phyloP scores from a whole-genome alignment of 1,140 invertebrate genomes.

The Drosophila tropicalis region DNA sequence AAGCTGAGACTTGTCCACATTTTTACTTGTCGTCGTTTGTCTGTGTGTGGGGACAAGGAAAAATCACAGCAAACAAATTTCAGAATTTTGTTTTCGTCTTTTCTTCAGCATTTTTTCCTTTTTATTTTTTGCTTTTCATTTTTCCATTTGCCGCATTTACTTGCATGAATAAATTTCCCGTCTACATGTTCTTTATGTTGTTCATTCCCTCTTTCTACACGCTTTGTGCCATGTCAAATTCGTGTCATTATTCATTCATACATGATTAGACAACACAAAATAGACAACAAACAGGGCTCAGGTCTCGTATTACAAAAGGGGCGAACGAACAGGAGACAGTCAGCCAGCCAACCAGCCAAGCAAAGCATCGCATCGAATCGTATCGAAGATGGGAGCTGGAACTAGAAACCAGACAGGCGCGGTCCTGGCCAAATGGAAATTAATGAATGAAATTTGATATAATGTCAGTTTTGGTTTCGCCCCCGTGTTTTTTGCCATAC shows the following conservation, averaged over 20 bases:
- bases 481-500: not conserved
- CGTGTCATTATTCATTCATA: slow-evolving; percentile 82
- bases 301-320: slow-evolving; percentile 68
- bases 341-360: slow-evolving; percentile 27
- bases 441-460: slow-evolving; percentile 82
- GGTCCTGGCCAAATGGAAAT: slow-evolving; percentile 79
- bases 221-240: slow-evolving; percentile 78
- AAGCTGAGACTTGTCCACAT: slow-evolving; percentile 31
- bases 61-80: slow-evolving; percentile 49
- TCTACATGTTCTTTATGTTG: slow-evolving; percentile 68
- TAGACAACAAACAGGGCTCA: slow-evolving; percentile 53
- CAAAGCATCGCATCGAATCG: not conserved
- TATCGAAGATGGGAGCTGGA: not conserved
- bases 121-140: slow-evolving; percentile 35
- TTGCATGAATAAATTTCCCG: slow-evolving; percentile 77
- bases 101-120: slow-evolving; percentile 1
- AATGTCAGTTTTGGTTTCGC: slow-evolving; percentile 54
- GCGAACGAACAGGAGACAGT: slow-evolving; percentile 2
- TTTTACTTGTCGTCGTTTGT: slow-evolving; percentile 25
- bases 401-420: slow-evolving; percentile 62
- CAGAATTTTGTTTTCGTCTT: slow-evolving; percentile 14
- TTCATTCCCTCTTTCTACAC: slow-evolving; percentile 24
- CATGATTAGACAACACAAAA: slow-evolving; percentile 76
- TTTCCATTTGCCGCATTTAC: slow-evolving; percentile 61
- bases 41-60: slow-evolving; percentile 4